These are phyloP conservation scores for Hirtodrosophila histrioides DNA, from an alignment of 2,888 invertebrate species.

Conservation along the genomic window DNA sequence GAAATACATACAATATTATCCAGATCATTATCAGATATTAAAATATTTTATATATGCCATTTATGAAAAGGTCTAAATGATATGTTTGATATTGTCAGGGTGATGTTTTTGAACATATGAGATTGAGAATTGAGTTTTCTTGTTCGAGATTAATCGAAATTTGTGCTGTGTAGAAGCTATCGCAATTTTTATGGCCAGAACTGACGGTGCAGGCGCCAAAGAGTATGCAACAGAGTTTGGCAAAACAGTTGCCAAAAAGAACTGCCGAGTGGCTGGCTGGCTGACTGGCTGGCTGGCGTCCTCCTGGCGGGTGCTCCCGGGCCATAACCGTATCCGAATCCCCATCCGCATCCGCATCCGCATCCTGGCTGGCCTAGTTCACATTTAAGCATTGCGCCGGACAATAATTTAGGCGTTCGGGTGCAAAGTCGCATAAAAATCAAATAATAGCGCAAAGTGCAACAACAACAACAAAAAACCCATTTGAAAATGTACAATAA, in stretches of 20 bases:
- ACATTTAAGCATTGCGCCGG: slow-evolving; percentile 66
- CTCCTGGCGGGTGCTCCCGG: slow-evolving; percentile 1
- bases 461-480: slow-evolving; percentile 10
- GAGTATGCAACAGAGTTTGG: slow-evolving; percentile 42
- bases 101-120: too few relatives aligned
- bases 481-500: slow-evolving; percentile 52
- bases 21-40: too few relatives aligned
- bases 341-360: slow-evolving; percentile 42
- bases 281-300: slow-evolving; percentile 21
- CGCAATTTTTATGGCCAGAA: slow-evolving; percentile 14
- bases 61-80: too few relatives aligned
- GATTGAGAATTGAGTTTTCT: too few relatives aligned
- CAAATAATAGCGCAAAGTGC: slow-evolving; percentile 65
- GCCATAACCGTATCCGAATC: slow-evolving; percentile 1
- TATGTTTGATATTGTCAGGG: too few relatives aligned
- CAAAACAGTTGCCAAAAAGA: slow-evolving; percentile 60
- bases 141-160: too few relatives aligned
- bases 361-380: slow-evolving; percentile 66
- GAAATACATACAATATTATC: too few relatives aligned
- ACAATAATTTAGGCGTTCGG: slow-evolving; percentile 68
- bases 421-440: slow-evolving; percentile 69
- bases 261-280: slow-evolving; percentile 32
- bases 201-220: slow-evolving; percentile 31
- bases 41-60: too few relatives aligned
- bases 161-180: not conserved